Evolutionary conservation across 2,113 vertebrate species (phyloP).

Genomic region (Cathartes aura): DNA sequence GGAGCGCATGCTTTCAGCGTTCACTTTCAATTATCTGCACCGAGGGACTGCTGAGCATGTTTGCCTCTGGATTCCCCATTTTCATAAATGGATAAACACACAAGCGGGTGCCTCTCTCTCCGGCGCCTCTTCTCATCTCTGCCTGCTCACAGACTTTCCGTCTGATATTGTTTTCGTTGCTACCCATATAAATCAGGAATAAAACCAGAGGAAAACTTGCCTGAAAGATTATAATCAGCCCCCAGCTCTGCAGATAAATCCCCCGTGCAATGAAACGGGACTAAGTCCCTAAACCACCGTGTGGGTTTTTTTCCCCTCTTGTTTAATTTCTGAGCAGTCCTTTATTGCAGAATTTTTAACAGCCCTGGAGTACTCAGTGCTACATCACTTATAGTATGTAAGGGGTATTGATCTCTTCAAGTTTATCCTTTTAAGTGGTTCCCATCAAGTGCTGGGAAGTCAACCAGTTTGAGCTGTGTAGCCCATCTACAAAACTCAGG

Average conservation of each 20-base stretch:
- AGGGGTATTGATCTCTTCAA: slow-evolving; percentile 70
- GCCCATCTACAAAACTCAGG: slow-evolving; percentile 59
- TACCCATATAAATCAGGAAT: background rate
- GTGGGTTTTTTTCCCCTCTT: background rate
- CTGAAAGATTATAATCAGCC: background rate
- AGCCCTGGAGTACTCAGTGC: slow-evolving; percentile 10
- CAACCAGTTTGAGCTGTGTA: slow-evolving; percentile 52
- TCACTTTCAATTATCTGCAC: slow-evolving; percentile 18
- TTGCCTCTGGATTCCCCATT: background rate
- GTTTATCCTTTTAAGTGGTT: slow-evolving; percentile 70
- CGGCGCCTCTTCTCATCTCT: background rate
- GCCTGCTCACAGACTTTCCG: background rate
- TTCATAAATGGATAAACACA: background rate
- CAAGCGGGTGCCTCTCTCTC: background rate
- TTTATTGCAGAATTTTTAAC: slow-evolving; percentile 30
- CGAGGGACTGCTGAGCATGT: background rate
- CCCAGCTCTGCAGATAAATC: background rate
- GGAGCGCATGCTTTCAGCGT: background rate
- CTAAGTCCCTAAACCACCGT: background rate
- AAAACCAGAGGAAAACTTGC: background rate
- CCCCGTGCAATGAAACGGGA: background rate
- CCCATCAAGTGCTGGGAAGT: slow-evolving; percentile 58
- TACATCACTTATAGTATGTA: slow-evolving; percentile 54
- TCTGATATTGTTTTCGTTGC: background rate
- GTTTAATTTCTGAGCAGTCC: slow-evolving; percentile 49